Evolutionary conservation across 2,113 vertebrate species (phyloP).

Genomic region (Corydoras maculifer): DNA sequence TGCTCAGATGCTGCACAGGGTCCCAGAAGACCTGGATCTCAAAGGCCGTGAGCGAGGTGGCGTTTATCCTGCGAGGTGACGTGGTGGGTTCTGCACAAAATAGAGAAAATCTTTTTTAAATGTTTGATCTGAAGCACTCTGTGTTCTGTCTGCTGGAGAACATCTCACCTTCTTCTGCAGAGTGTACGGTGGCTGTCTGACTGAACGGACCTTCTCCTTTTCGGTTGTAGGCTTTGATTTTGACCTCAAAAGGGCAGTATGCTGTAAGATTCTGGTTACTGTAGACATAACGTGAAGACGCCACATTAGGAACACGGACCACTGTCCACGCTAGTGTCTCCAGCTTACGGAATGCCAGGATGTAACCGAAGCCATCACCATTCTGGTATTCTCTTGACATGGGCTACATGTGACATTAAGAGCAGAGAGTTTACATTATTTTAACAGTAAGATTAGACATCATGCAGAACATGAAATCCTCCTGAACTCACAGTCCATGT

Average conservation of each 20-base stretch:
- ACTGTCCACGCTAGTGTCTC: constrained; percentile 67
- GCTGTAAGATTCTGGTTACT: constrained; percentile 78
- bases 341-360: constrained; percentile 78
- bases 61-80: constrained; percentile 74
- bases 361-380: constrained; percentile 87
- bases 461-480: neutral
- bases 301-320: constrained; percentile 68
- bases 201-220: constrained; percentile 90
- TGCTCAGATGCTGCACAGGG: constrained; percentile 68
- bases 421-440: neutral
- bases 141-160: too few species aligned
- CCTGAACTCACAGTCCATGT: constrained; percentile 83
- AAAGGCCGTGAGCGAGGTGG: constrained; percentile 77
- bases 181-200: constrained; percentile 78
- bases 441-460: neutral
- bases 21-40: constrained; percentile 93
- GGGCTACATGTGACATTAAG: constrained; percentile 59
- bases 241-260: constrained; percentile 89
- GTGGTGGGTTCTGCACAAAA: constrained; percentile 75
- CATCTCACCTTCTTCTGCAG: constrained; percentile 86
- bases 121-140: too few species aligned
- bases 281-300: constrained; percentile 85
- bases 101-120: neutral
- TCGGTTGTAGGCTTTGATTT: constrained; percentile 84
- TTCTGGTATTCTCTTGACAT: constrained; percentile 89